Conservation (phyloP, 2,888 invertebrate genomes). For the Drosophila affinis region DNA sequence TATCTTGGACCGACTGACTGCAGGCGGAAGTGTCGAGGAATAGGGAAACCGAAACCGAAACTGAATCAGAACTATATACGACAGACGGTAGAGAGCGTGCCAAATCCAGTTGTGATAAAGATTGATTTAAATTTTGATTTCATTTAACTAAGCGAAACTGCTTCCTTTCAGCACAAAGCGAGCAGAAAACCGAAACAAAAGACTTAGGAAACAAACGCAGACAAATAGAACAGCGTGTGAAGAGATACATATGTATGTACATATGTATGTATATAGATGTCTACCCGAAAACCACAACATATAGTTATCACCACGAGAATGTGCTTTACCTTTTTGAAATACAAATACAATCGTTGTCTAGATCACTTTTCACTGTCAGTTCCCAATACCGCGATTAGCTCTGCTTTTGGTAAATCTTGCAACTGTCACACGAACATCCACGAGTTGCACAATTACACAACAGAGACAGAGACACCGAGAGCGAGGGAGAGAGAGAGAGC, state of each 20-base stretch:
- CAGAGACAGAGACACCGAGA: neutral
- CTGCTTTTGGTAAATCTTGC: slow-evolving; percentile 67
- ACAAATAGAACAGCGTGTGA: slow-evolving; percentile 30
- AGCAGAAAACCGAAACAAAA: slow-evolving; percentile 60
- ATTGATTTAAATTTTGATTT: slow-evolving; percentile 46
- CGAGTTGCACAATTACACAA: slow-evolving; percentile 71
- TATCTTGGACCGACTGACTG: slow-evolving; percentile 38
- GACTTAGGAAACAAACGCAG: slow-evolving; percentile 71
- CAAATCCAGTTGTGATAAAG: slow-evolving; percentile 70
- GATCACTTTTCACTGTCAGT: slow-evolving; percentile 14
- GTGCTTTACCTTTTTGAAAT: neutral
- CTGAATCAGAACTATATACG: slow-evolving; percentile 37
- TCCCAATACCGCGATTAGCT: neutral
- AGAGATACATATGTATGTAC: slow-evolving; percentile 31
- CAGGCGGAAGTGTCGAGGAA: slow-evolving; percentile 64
- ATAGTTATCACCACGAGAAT: slow-evolving; percentile 2
- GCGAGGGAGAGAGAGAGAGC: neutral
- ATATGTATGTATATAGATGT: neutral
- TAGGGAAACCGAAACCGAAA: slow-evolving; percentile 41
- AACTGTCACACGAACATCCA: slow-evolving; percentile 25
- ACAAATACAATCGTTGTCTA: neutral
- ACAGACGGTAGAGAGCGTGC: slow-evolving; percentile 50
- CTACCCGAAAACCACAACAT: neutral
- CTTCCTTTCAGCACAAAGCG: slow-evolving; percentile 62
- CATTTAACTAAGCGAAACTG: slow-evolving; percentile 38